phyloP scores from a whole-genome alignment of 1,140 invertebrate species.

The Drosophila suzukii region DNA sequence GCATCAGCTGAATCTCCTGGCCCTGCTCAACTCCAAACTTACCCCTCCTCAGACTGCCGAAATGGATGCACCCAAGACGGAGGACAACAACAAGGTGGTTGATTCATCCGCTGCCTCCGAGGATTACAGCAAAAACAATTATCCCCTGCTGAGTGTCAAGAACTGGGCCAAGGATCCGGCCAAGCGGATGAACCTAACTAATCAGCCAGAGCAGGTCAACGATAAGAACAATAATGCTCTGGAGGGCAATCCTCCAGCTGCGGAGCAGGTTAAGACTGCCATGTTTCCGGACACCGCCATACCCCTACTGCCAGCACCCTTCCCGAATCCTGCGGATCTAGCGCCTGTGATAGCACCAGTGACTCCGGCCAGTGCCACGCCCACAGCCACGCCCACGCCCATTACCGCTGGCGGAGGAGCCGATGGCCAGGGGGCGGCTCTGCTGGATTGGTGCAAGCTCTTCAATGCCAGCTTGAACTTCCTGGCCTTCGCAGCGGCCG shows the following conservation, averaged over 20 bases:
- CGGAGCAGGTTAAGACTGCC: slow-evolving; percentile 14
- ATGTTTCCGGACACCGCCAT: slow-evolving; percentile 16
- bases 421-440: slow-evolving; percentile 84
- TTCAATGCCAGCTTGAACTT: slow-evolving; percentile 85
- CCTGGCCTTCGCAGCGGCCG: slow-evolving; percentile 69
- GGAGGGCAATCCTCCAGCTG: slow-evolving; percentile 73
- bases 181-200: slow-evolving; percentile 42
- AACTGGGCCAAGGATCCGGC: slow-evolving; percentile 85
- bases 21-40: slow-evolving; percentile 66
- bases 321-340: slow-evolving; percentile 28
- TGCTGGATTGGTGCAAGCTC: slow-evolving; percentile 90
- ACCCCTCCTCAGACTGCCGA: slow-evolving; percentile 13
- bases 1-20: slow-evolving; percentile 60
- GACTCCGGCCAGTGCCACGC: not conserved
- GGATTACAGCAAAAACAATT: slow-evolving; percentile 45
- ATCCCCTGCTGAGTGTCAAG: slow-evolving; percentile 82
- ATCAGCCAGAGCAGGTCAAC: slow-evolving; percentile 40
- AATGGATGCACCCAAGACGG: slow-evolving; percentile 14
- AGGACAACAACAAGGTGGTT: slow-evolving; percentile 31
- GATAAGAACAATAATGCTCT: slow-evolving; percentile 72
- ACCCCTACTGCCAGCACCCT: slow-evolving; percentile 43
- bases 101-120: slow-evolving; percentile 12
- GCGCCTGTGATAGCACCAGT: slow-evolving; percentile 33
- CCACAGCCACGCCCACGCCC: slow-evolving; percentile 29
- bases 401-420: slow-evolving; percentile 42